Percentiles rank a stretch among this genome's conserved stretches.
Conservation (phyloP, 2,888 invertebrate species). For the Erebia ligea region DNA sequence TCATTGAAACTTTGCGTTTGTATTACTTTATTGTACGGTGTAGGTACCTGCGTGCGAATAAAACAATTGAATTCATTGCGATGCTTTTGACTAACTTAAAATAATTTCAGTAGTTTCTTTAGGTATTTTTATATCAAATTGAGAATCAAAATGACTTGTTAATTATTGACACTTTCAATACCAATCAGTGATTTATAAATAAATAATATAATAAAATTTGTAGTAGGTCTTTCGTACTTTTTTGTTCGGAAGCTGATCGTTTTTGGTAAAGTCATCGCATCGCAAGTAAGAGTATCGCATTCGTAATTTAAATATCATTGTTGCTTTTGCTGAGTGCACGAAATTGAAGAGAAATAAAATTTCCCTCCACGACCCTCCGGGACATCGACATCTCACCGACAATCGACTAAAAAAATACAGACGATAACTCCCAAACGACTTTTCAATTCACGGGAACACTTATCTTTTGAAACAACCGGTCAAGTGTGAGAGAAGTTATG, state of each 20-base stretch:
- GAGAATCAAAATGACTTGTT: too few relatives aligned
- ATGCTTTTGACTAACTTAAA: neutral
- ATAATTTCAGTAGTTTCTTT: too few relatives aligned
- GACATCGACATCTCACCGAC: slow-evolving; percentile 61
- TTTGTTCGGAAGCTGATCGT: neutral
- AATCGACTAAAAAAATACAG: slow-evolving; percentile 53
- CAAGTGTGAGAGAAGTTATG: neutral
- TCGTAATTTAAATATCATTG: slow-evolving; percentile 80
- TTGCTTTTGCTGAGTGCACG: slow-evolving; percentile 78
- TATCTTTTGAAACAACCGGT: slow-evolving; percentile 42
- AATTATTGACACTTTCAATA: too few relatives aligned
- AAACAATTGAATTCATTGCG: neutral
- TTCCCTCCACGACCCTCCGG: slow-evolving; percentile 62
- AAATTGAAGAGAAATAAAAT: slow-evolving; percentile 82
- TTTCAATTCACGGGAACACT: slow-evolving; percentile 47
- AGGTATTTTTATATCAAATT: too few relatives aligned
- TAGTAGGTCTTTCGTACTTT: neutral
- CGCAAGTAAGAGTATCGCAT: slow-evolving; percentile 65
- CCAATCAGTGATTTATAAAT: too few relatives aligned
- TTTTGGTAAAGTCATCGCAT: too few relatives aligned
- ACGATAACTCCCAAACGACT: slow-evolving; percentile 45
- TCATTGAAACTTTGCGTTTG: slow-evolving; percentile 49
- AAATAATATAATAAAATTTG: neutral
- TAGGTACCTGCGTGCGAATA: neutral
- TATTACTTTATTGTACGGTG: slow-evolving; percentile 22